Base-by-base conservation (phyloP, 2,888 invertebrate species). In the Cryptus viduatorius region DNA sequence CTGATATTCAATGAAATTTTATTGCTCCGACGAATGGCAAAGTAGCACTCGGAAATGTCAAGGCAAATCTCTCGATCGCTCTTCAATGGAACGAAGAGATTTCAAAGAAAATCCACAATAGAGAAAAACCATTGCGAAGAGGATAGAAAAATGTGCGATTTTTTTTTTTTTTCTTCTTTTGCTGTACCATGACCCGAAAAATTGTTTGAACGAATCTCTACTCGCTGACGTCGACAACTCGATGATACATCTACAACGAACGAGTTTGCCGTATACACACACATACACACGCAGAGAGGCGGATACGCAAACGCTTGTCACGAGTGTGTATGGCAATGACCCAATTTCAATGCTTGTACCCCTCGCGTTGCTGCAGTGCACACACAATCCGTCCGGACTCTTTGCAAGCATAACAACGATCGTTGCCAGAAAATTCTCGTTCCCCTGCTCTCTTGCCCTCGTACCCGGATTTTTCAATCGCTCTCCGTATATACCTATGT, bases 1-100 rank as follows among this genome's bases (percentile, higher is more conserved):
- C 89, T 87, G 86, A 87, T 88, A 89, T 89, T 89, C 89, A 86
- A 88, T 85, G 88, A 88, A 82, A 88, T 89, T 90, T 89, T 86
- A 89, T 89, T 88, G 86, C 87, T 83, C 80, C 76, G 84, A 31
- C 31, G 83, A 86, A 83, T 83, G 83, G 78, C 65, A 59, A 61
- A 85, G 82, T 79, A 71, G 77, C 83, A 82, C 83, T 81, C 59
- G 80, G 76, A 87, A 90, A 87, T 87, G 82, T 88, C 88, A 87
- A 88, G 87, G 87, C 87, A 87, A 86, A 14, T 31, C 48, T 68
- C 29, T 53, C 46, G 48, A 61, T 29, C 48, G 46, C 48, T n/a
- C 12, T 4, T 50, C 31, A 10, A 19, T 72, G 4, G 75, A 12
- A 16, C 48, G 31, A 44, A 61, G 14, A 37, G 29, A 1, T 48